Conservation (phyloP, 2,113 vertebrate species). For the Phaetusa simplex region DNA sequence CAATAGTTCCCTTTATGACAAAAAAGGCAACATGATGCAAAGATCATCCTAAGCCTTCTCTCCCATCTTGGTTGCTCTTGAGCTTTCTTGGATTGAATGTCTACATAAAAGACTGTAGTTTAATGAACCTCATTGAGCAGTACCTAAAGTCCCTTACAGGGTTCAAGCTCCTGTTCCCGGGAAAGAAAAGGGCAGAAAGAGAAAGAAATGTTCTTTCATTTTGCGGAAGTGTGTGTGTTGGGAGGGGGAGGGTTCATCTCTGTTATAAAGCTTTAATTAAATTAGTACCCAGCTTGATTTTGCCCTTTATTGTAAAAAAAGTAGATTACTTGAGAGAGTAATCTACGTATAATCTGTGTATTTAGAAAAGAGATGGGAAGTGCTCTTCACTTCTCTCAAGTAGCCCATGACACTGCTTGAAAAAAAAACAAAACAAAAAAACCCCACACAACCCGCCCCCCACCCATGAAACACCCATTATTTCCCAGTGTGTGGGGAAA, state of each 20-base stretch:
- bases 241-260: not conserved
- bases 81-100: not conserved
- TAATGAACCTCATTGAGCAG: not conserved
- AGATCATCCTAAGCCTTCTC: not conserved
- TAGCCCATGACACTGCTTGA: not conserved
- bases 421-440: not conserved
- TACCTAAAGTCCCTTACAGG: not conserved
- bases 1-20: not conserved
- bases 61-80: not conserved
- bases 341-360: not conserved
- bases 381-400: not conserved
- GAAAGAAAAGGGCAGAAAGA: not conserved
- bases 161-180: not conserved
- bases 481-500: not conserved
- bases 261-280: not conserved
- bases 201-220: not conserved
- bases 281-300: not conserved
- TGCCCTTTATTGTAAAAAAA: not conserved
- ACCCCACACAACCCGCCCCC: rapidly evolving
- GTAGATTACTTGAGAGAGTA: not conserved
- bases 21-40: not conserved
- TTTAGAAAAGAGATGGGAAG: not conserved
- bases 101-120: not conserved
- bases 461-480: not conserved
- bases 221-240: not conserved